Evolutionary conservation across 1,140 invertebrate species (phyloP), one percentile per base, ranked within the genome.

Genomic region (Bicyclus anynana): DNA sequence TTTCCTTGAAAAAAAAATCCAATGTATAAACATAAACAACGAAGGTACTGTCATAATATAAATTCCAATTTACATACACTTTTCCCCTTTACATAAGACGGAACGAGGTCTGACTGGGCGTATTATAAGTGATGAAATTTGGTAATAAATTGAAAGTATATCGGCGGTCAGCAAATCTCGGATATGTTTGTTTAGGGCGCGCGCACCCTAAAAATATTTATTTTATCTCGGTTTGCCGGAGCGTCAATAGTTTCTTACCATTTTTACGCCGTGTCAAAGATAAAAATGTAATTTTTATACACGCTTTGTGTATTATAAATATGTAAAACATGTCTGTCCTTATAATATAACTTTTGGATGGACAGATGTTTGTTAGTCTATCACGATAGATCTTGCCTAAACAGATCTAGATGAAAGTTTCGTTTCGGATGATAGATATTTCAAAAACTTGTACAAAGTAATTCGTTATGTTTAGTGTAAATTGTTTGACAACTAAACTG

Each of bases 121-220:
- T 58, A 55, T 59, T 23, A 47, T 18, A 72, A 61, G 62, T 77
- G 80, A 84, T 81, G 75, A 86, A 83, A 88, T 80, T 84, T 67
- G 71, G 72, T 77, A 80, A 85, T 86, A 88, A 86, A 87, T 86
- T 86, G 81, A 84, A 87, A 84, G 80, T 84, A 80, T 84, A 84
- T 84, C 84, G 80, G 61, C 80, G 79, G 83, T 86, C 85, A 85
- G 83, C 83, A 85, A 87, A 86, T 86, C 80, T 72, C 65, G 67
- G 65, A 73, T 68, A 59, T 88, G 85, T 88, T 86, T 88, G 79
- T 85, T 86, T 86, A 88, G 85, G 84, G 70, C 75, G 74, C 72
- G 74, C 71, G 81, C 83, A 84, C 85, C 85, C 85, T 81, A 83
- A 88, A 33, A 84, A 88, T 88, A 88, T 88, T 88, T 86, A 86